phyloP scores from a whole-genome alignment of 2,888 invertebrate genomes.

The Deilephila porcellus region DNA sequence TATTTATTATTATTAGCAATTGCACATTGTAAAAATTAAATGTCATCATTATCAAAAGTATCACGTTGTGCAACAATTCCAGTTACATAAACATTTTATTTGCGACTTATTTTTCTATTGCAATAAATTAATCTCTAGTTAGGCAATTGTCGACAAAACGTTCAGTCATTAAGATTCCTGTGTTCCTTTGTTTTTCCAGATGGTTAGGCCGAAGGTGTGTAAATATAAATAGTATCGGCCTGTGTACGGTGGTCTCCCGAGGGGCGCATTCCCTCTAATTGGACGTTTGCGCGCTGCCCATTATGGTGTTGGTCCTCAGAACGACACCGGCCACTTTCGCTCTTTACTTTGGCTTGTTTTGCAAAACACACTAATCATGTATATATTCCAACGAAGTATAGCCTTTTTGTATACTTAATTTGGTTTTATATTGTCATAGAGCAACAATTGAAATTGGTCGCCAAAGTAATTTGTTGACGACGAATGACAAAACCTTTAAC shows the following conservation, averaged over 20 bases:
- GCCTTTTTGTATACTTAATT: background rate
- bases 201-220: conserved; percentile 43
- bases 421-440: background rate
- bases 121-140: background rate
- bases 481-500: too few relatives aligned
- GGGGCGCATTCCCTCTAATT: conserved; percentile 81
- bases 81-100: too few relatives aligned
- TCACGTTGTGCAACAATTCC: too few relatives aligned
- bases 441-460: too few relatives aligned
- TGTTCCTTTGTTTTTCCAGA: conserved; percentile 17
- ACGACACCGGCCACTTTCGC: conserved; percentile 73
- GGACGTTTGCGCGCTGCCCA: conserved; percentile 70
- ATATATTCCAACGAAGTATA: background rate
- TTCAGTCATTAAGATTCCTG: background rate
- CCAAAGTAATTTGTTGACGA: too few relatives aligned
- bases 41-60: too few relatives aligned
- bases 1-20: too few relatives aligned
- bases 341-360: conserved; percentile 48
- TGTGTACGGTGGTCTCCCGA: conserved; percentile 60
- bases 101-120: too few relatives aligned
- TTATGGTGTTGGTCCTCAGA: conserved; percentile 68
- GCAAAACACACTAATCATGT: conserved; percentile 38
- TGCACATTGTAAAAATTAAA: too few relatives aligned
- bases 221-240: conserved; percentile 60
- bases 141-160: background rate